Evolutionary conservation across 92 coral and sea anemone genomes (phyloP), one percentile per base, ranked within the genome.

Genomic region (Palythoa grandis): DNA sequence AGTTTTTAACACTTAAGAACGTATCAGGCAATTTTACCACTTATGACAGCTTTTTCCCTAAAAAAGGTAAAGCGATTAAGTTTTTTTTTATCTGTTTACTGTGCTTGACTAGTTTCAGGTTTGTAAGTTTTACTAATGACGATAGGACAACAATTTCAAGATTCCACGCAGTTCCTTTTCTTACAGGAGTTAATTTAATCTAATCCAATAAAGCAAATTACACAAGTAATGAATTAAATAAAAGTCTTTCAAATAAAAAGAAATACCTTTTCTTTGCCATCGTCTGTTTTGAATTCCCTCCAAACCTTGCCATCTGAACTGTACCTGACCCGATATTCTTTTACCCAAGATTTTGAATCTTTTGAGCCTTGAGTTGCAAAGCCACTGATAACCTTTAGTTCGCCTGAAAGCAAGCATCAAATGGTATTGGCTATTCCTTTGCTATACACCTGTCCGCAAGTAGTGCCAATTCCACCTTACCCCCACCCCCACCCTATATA

Each of bases 281-380:
- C 86, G 38, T 96, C 95, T 5, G 83, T 60, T 58, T 79, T 83
- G 60, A 94, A 91, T 38, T 82, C 58, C 22, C 77, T 22, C 98
- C 98, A 94, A 16, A 77, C 75, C 85, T 83, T 86, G 23, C 94
- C 93, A 83, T 91, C 91, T 54, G 93, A 48, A 77, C 98, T 94
- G 91, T 95, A 92, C 22, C 80, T 43, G 39, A 94, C 89, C 7
- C 90, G 92, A 83, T 95, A 95, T 76, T 82, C 87, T 56, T 94
- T 88, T 10, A 95, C 98, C 93, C 93, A 94, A 52, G 90, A 92
- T 19, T 89, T 92, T 25, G 96, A 85, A 75, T 92, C 95, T 39
- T 83, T 52, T 39, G 87, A 87, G 14, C 98, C 98, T 75, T 96
- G 98, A 0, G 98, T 96, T 9, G 90, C 87, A 13, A 96, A 88